Evolutionary conservation across 2,888 invertebrate genomes (phyloP).

Genomic region (Xestia xanthographa): DNA sequence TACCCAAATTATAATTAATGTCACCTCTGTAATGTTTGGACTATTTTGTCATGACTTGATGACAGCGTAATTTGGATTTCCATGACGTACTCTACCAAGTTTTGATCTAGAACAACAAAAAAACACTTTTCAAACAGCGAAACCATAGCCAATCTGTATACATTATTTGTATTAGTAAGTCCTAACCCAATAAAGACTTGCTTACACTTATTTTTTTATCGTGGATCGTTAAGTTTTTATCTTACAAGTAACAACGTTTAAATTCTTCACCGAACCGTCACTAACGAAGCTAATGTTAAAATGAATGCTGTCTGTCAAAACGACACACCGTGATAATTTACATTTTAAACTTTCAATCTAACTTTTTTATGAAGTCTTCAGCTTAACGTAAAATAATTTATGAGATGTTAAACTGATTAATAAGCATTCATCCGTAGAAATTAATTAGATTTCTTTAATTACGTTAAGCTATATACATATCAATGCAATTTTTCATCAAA

Average conservation of each 20-base stretch:
- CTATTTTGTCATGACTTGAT: slow-evolving; percentile 3
- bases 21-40: slow-evolving; percentile 4
- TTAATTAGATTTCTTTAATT: slow-evolving; percentile 8
- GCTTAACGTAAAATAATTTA: slow-evolving; percentile 28
- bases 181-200: slow-evolving; percentile 44
- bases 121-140: slow-evolving; percentile 12
- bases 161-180: slow-evolving; percentile 10
- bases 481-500: slow-evolving; percentile 3
- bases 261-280: slow-evolving; percentile 54
- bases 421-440: not conserved
- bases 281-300: slow-evolving; percentile 51
- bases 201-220: slow-evolving; percentile 36
- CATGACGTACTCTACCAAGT: not conserved
- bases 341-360: slow-evolving; percentile 22
- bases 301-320: slow-evolving; percentile 35
- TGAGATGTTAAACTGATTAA: slow-evolving; percentile 9
- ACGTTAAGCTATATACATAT: not conserved
- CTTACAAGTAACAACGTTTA: slow-evolving; percentile 27
- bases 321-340: slow-evolving; percentile 17
- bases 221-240: slow-evolving; percentile 49
- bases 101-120: slow-evolving; percentile 26
- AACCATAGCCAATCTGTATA: slow-evolving; percentile 15
- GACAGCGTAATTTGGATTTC: slow-evolving; percentile 4
- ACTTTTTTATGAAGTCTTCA: slow-evolving; percentile 10
- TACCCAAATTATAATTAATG: slow-evolving; percentile 25